Conservation (phyloP, 2,797 vertebrate species). For the Tolypeutes matacus region DNA sequence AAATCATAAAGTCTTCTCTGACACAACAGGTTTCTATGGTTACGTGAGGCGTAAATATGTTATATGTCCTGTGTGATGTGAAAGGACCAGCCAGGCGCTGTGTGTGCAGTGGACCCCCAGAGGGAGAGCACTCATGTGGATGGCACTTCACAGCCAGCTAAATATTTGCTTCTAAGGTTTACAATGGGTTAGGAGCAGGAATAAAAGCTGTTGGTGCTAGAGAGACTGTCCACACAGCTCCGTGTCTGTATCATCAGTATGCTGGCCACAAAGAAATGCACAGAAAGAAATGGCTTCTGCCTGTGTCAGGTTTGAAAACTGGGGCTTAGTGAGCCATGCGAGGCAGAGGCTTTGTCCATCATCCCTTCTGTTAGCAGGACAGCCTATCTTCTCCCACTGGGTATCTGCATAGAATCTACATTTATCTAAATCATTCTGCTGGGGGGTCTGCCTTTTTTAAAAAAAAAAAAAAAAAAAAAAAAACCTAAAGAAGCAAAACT, state of each 20-base stretch:
- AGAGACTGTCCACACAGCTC: neutral
- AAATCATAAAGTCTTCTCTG: slow-evolving; percentile 68
- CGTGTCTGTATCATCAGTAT: neutral
- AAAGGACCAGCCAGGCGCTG: slow-evolving; percentile 66
- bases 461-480: neutral
- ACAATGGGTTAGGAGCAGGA: slow-evolving; percentile 14
- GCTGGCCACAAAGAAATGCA: slow-evolving; percentile 53
- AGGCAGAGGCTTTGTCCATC: neutral
- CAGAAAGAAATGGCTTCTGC: slow-evolving; percentile 19
- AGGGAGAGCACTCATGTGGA: slow-evolving; percentile 46
- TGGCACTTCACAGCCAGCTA: slow-evolving; percentile 73
- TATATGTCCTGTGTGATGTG: slow-evolving; percentile 60
- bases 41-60: slow-evolving; percentile 81
- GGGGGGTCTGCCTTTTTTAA: neutral
- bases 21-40: slow-evolving; percentile 85
- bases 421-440: neutral
- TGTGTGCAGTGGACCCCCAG: slow-evolving; percentile 65
- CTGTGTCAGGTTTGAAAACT: neutral
- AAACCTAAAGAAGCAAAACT: slow-evolving; percentile 22
- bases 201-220: slow-evolving; percentile 43
- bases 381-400: neutral
- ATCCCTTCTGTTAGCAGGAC: neutral
- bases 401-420: neutral
- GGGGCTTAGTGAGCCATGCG: neutral
- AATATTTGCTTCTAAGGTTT: slow-evolving; percentile 81